Percentiles rank a stretch among this genome's conserved stretches.
These are phyloP conservation scores for Cryptomyrus ogoouensis DNA, from an alignment of 2,113 vertebrate species.

Conservation along the genomic window DNA sequence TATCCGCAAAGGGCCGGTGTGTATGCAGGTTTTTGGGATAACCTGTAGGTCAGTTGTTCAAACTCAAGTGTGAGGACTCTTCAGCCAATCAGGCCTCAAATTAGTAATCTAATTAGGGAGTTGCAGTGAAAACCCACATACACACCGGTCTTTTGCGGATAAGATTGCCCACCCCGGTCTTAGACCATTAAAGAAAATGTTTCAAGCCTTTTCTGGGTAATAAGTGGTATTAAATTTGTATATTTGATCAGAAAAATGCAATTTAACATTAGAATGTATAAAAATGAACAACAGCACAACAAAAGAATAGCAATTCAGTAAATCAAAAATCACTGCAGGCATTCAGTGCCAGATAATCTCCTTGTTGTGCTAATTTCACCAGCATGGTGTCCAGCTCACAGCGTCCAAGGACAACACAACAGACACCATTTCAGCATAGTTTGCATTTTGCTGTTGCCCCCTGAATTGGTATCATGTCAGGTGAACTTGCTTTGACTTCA, in stretches of 20 bases:
- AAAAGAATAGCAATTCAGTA: background rate
- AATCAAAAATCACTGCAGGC: background rate
- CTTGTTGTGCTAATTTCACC: background rate
- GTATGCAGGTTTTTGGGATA: too few relatives aligned
- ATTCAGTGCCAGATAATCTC: background rate
- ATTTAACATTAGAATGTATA: background rate
- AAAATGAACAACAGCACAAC: background rate
- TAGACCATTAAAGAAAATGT: background rate
- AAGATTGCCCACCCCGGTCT: background rate
- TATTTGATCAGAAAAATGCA: background rate
- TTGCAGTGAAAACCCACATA: too few relatives aligned
- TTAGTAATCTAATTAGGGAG: too few relatives aligned
- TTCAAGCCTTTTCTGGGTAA: background rate
- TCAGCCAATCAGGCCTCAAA: too few relatives aligned
- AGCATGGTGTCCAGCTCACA: background rate
- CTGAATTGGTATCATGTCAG: background rate
- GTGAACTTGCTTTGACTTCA: background rate
- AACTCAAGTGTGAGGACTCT: too few relatives aligned
- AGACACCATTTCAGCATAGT: background rate
- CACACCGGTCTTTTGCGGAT: too few relatives aligned
- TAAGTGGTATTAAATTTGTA: background rate
- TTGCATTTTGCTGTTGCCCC: background rate
- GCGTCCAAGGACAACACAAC: background rate
- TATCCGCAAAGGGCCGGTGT: too few relatives aligned
- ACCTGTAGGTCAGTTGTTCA: too few relatives aligned